These are phyloP conservation scores for Tenualosa ilisha DNA, from an alignment of 2,797 vertebrate species.

Conservation along the genomic window DNA sequence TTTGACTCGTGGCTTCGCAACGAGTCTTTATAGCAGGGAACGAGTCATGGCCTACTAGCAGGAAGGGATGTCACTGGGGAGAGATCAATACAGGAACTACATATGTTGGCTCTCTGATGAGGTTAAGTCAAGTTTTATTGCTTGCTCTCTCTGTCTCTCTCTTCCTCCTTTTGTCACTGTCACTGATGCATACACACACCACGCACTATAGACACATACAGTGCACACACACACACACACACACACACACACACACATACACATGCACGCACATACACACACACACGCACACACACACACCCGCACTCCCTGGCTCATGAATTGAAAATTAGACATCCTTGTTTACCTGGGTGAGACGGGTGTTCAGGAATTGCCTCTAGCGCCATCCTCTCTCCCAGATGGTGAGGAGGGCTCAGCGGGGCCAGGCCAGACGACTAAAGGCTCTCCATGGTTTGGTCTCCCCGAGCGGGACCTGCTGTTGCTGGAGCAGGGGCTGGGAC, in stretches of 20 bases:
- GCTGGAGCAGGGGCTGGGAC: not conserved
- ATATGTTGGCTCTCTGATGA: not conserved
- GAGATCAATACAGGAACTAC: conserved; percentile 8
- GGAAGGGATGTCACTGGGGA: not conserved
- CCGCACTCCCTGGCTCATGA: not conserved
- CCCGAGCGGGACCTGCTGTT: not conserved
- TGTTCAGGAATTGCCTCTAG: not conserved
- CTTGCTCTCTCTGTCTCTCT: not conserved
- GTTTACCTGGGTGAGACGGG: not conserved
- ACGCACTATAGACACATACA: not conserved
- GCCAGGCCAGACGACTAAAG: not conserved
- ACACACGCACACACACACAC: not conserved
- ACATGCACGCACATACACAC: not conserved
- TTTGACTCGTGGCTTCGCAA: not conserved
- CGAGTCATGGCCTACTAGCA: not conserved
- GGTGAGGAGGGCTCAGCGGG: not conserved
- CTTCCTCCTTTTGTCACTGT: not conserved
- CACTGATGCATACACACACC: not conserved
- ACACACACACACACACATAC: not conserved
- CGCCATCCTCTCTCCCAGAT: not conserved
- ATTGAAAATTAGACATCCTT: not conserved
- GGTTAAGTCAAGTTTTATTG: not conserved
- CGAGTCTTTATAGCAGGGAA: not conserved
- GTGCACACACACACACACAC: not conserved
- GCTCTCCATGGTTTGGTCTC: not conserved